Evolutionary conservation across 1,140 invertebrate species (phyloP), one percentile per base, ranked within the genome.

Genomic region (Adoxophyes honmai): DNA sequence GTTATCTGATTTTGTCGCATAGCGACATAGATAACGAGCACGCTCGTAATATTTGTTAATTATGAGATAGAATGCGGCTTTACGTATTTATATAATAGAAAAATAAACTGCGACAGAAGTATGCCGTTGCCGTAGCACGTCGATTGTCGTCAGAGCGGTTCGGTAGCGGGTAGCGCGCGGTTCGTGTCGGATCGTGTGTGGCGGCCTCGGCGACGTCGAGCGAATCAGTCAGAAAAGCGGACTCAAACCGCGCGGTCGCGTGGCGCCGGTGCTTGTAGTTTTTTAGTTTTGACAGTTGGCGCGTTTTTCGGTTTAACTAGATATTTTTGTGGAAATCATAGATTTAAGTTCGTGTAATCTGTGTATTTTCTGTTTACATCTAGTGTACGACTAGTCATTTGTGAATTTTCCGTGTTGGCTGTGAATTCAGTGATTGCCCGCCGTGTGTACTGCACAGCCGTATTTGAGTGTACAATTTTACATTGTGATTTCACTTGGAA

Each of bases 211-310:
- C 52, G 36, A 58, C 59, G 62, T 58, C 67, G 63, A 61, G 57
- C 52, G 44, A 18, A 61, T 57, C 76, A 88, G 85, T 88, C 82
- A 83, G 78, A 68, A 79, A 73, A 85, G 76, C 82, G 81, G 85
- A 85, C 82, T 85, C 82, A 66, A 66, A 75, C 73, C 77, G 82
- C 76, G 80, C 73, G 77, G 78, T 66, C 64, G 85, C 78, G 78
- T 79, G 78, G 69, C 66, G 77, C 73, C 66, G 85, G 82, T 88
- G 85, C 85, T 88, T 81, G 82, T 86, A 86, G 82, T 81, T 84
- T 87, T 86, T 88, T 88, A 82, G 78, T 81, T 60, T 88, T 88
- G 82, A 88, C 82, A 88, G 81, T 88, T 88, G 82, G 81, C 85
- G 84, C 79, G 84, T 78, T 86, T 85, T 87, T 83, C 70, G 55